A percentile compares a stretch with the other conserved stretches of the same genome.
Conservation (phyloP, 1,140 invertebrate species). For the Apis cerana region DNA sequence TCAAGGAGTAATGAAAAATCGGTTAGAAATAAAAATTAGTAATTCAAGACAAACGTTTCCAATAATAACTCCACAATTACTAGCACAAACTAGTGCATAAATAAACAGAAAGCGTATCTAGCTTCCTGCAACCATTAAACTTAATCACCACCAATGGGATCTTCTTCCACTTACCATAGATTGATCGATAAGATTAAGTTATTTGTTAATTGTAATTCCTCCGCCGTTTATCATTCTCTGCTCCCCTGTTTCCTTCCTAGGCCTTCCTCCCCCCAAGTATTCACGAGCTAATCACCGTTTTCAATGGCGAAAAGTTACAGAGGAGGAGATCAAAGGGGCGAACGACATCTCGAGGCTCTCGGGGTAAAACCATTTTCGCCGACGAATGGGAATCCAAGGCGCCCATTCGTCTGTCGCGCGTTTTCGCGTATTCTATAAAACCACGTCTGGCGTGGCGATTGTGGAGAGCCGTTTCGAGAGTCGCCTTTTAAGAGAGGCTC, state of each 20-base stretch:
- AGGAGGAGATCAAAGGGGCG: background rate
- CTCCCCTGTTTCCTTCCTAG: background rate
- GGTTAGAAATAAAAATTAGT: too few species aligned
- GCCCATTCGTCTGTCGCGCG: background rate
- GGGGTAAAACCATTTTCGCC: background rate
- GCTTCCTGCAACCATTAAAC: slow-evolving; percentile 5
- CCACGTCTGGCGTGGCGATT: background rate
- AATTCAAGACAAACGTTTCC: too few species aligned
- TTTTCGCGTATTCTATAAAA: background rate
- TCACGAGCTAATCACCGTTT: background rate
- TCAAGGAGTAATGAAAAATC: too few species aligned
- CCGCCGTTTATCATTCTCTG: too few species aligned
- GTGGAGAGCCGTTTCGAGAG: background rate
- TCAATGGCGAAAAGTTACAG: too few species aligned
- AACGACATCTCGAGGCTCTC: background rate
- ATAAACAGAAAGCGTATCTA: background rate
- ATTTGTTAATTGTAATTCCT: slow-evolving; percentile 3
- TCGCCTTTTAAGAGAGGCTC: slow-evolving; percentile 25
- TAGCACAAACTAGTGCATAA: background rate
- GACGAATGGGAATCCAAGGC: background rate
- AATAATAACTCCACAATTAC: background rate
- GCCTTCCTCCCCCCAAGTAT: background rate
- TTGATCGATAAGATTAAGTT: background rate
- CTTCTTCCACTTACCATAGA: background rate
- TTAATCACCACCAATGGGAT: slow-evolving; percentile 9